These are phyloP conservation scores for Eospalax fontanierii DNA, from an alignment of 2,797 vertebrate species.

Conservation along the genomic window DNA sequence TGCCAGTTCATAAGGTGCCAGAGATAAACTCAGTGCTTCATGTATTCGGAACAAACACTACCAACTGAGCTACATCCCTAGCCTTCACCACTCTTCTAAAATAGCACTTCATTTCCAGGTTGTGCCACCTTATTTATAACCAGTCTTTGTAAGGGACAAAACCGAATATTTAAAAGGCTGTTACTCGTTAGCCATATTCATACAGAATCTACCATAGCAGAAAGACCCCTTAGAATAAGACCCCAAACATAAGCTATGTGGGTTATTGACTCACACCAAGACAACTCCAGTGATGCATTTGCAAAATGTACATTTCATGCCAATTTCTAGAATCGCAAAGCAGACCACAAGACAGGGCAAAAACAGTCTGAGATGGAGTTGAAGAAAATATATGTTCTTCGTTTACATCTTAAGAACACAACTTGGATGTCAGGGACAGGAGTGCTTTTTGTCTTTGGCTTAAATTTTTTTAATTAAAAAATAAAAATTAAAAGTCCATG, in stretches of 20 bases:
- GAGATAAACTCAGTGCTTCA: too few species aligned
- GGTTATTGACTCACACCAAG: too few species aligned
- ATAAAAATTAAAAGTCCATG: not conserved
- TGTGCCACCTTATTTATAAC: not conserved
- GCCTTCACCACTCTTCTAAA: too few species aligned
- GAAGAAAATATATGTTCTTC: too few species aligned
- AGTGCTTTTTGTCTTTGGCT: conserved; percentile 42
- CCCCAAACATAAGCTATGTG: too few species aligned
- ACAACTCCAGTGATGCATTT: too few species aligned
- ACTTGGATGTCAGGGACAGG: not conserved
- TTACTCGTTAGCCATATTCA: not conserved
- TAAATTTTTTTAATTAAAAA: not conserved
- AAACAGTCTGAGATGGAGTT: not conserved
- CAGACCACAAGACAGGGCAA: not conserved
- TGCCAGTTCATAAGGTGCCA: too few species aligned
- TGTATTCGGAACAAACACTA: too few species aligned
- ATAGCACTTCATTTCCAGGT: not conserved
- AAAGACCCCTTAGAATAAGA: too few species aligned
- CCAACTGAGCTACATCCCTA: too few species aligned
- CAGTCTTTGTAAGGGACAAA: not conserved
- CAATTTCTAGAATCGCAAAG: not conserved
- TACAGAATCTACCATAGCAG: not conserved
- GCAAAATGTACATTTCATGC: too few species aligned
- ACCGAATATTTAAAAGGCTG: not conserved
- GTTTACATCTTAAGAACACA: conserved; percentile 4